Base-by-base conservation (phyloP, 2,888 invertebrate genomes). In the Tenthredo livida region DNA sequence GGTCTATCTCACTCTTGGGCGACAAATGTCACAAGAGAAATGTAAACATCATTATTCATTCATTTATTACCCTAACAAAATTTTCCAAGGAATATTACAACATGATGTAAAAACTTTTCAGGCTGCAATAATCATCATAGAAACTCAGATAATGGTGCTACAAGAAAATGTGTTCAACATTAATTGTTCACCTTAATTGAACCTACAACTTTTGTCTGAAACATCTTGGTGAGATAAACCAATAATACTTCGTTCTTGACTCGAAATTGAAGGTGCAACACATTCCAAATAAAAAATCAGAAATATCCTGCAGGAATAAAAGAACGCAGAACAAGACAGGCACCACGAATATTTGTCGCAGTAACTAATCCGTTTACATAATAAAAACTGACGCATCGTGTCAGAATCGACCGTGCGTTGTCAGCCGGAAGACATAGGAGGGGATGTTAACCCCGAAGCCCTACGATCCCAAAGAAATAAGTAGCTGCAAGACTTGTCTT, bases 361-460 rank as follows among this genome's bases (percentile, higher is more conserved):
- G 21, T 73, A 67, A 6, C 33, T 67, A 15, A 67, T 33, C 67
- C 25, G 33, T 67, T 67, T 29, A 67, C 67, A 15, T 33, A 67
- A 33, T 33, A 15, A 67, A 21, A 43, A 43, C 25, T 73, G 72
- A 73, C 40, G 37, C 77, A 54, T 61, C 37, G 40, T 50, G 61
- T 80, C 29, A 29, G 72, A 40, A 54, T 54, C 54, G 77, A 77
- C 54, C 50, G 50, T 54, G 77, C 29, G 29, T 54, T 33, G 54
- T 50, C 29, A 54, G 47, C 54, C 17, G 54, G 77, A 50, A 80
- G 61, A 77, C 33, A 54, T 33, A 29, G 17, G 33, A 37, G 47
- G 77, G 77, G 77, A 54, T 77, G 77, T 33, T 33, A 54, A 77
- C 33, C 47, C 80, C 77, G 80, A 80, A 80, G 80, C 80, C 80